Conservation (phyloP, 1,140 invertebrate genomes). For the Drosophila subpulchrella region DNA sequence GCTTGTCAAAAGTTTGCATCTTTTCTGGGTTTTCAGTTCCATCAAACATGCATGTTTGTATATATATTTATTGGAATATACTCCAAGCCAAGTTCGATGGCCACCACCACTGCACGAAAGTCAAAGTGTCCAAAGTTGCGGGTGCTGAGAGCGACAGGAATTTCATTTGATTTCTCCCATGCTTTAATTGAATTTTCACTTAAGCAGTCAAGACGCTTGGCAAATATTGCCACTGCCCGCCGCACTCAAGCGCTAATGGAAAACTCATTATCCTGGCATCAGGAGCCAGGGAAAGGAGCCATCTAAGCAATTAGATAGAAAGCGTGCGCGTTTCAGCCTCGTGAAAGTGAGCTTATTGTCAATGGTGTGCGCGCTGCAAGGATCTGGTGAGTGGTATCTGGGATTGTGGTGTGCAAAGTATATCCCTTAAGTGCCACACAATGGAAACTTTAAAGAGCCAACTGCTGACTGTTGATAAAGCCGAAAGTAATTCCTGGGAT, state of each 20-base stretch:
- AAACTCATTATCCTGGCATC: constrained; percentile 68
- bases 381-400: neutral
- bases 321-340: constrained; percentile 12
- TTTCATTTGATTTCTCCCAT: constrained; percentile 51
- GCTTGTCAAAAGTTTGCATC: constrained; percentile 27
- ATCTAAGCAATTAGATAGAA: constrained; percentile 56
- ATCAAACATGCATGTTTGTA: constrained; percentile 10
- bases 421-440: constrained; percentile 33
- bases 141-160: constrained; percentile 6
- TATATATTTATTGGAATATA: neutral
- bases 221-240: constrained; percentile 60
- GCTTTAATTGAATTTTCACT: constrained; percentile 71
- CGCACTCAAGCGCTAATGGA: constrained; percentile 73
- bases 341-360: constrained; percentile 33
- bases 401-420: constrained; percentile 17
- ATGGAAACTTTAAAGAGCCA: constrained; percentile 36
- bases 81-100: constrained; percentile 9
- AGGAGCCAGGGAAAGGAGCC: constrained; percentile 8
- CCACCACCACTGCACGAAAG: constrained; percentile 21
- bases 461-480: constrained; percentile 8
- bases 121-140: neutral
- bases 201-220: constrained; percentile 46
- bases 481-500: constrained; percentile 18
- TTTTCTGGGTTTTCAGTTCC: too few species aligned
- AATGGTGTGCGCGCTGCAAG: constrained; percentile 1